Evolutionary conservation across 2,113 vertebrate genomes (phyloP), one percentile per base, ranked within the genome.

Genomic region (Taurulus bubalis): DNA sequence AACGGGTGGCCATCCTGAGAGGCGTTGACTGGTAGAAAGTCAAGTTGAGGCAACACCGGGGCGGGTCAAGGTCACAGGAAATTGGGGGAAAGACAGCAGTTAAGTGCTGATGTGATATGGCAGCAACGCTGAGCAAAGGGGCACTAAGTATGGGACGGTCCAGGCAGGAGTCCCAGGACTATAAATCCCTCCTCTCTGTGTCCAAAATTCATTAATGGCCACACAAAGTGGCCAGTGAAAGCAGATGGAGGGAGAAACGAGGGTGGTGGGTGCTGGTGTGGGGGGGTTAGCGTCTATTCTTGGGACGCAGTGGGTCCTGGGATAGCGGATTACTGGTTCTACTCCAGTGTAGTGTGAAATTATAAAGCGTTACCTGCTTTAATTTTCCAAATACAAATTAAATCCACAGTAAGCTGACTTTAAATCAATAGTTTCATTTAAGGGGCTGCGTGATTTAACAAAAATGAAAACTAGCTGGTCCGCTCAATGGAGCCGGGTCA

Each of bases 351-450:
- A 95, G 96, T 96, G 96, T 96, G 94, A 97, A 97, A 97, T 97
- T 97, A 97, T 96, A 97, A 97, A 95, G 93, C 94, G 95, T 96
- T 97, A 97, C 97, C 97, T 97, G 96, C 96, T 96, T 96, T 98
- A 98, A 98, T 98, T 96, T 96, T 95, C 96, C 94, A 96, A 97
- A 98, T 98, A 98, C 97, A 98, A 99, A 98, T 98, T 97, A 98
- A 99, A 99, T 97, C 96, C 96, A 97, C 96, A 97, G 96, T 97
- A 98, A 98, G 96, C 95, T 97, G 97, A 98, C 97, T 96, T 96
- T 77, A 97, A 98, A 98, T 99, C 97, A 97, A 98, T 98, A 97
- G 96, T 97, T 98, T 98, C 97, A 98, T 98, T 98, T 98, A 97
- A 97, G 95, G 96, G 96, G 96, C 96, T 94, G 95, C 94, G 95